Percentiles rank a stretch among this genome's conserved stretches.
phyloP scores from a whole-genome alignment of 2,113 vertebrate species.

The Nothoprocta pentlandii region DNA sequence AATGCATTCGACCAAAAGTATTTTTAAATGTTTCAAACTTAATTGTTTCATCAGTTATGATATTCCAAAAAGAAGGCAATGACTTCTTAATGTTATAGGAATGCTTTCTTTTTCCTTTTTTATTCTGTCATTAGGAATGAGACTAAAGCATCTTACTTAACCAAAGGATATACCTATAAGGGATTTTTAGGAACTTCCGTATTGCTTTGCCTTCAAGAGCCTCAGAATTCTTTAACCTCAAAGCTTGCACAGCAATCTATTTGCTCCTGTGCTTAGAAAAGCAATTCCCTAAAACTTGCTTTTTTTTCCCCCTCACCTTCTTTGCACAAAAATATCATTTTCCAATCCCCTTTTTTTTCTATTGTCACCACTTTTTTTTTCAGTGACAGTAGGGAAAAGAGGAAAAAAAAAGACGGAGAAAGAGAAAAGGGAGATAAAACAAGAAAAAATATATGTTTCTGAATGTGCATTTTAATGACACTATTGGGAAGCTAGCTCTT shows the following conservation, averaged over 20 bases:
- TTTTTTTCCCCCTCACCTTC: neutral
- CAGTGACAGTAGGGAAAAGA: neutral
- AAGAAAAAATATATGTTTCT: neutral
- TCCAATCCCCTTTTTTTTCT: neutral
- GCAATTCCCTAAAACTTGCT: rapidly evolving
- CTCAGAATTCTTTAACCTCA: neutral
- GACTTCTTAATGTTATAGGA: constrained; percentile 9
- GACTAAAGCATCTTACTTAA: neutral
- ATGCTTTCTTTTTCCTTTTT: neutral
- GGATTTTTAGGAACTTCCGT: neutral
- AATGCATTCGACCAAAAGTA: constrained; percentile 57
- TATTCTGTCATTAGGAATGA: neutral
- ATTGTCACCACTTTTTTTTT: neutral
- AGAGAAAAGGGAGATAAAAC: neutral
- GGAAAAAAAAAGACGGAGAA: neutral
- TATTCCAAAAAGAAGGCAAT: neutral
- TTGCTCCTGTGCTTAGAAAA: neutral
- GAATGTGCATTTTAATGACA: neutral
- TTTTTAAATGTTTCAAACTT: constrained; percentile 57
- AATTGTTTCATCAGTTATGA: constrained; percentile 60
- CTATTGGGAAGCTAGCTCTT: neutral
- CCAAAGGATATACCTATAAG: neutral
- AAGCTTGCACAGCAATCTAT: neutral
- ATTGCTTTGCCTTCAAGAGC: neutral
- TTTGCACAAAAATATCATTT: neutral